Evolutionary conservation across 2,113 vertebrate species (phyloP).

Genomic region (Eurystomus gularis): DNA sequence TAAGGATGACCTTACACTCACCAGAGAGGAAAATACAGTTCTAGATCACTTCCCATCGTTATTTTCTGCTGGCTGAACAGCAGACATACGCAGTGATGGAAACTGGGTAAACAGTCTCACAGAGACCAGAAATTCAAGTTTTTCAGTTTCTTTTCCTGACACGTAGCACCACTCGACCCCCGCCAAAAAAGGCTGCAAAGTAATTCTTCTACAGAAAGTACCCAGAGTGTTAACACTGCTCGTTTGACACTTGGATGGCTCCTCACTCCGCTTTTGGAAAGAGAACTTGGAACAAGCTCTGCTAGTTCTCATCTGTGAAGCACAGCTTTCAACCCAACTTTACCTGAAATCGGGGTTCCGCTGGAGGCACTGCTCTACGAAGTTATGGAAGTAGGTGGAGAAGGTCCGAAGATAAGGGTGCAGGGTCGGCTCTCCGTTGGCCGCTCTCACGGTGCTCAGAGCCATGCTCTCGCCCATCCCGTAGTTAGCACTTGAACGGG

Average conservation of each 20-base stretch:
- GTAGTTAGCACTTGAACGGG: constrained; percentile 84
- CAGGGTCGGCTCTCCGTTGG: constrained; percentile 85
- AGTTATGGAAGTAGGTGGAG: constrained; percentile 90
- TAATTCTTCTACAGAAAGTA: neutral
- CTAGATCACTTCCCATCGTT: neutral
- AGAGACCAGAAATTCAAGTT: neutral
- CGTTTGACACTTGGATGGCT: neutral
- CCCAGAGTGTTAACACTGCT: neutral
- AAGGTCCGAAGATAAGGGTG: constrained; percentile 95
- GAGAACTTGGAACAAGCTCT: neutral
- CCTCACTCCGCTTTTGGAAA: fast-evolving
- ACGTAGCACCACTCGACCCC: neutral
- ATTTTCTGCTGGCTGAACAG: neutral
- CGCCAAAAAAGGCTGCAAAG: neutral
- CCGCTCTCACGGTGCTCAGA: constrained; percentile 71
- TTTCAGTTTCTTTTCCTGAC: neutral
- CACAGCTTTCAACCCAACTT: neutral
- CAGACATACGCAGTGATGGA: neutral
- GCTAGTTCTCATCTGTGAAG: neutral
- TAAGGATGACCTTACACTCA: fast-evolving
- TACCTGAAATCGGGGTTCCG: constrained; percentile 89
- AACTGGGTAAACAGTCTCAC: neutral
- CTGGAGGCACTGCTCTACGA: constrained; percentile 94
- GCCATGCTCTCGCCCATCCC: constrained; percentile 83
- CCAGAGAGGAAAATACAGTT: neutral